These are phyloP conservation scores for Heterochromis multidens DNA, from an alignment of 2,113 vertebrate species.

Conservation along the genomic window DNA sequence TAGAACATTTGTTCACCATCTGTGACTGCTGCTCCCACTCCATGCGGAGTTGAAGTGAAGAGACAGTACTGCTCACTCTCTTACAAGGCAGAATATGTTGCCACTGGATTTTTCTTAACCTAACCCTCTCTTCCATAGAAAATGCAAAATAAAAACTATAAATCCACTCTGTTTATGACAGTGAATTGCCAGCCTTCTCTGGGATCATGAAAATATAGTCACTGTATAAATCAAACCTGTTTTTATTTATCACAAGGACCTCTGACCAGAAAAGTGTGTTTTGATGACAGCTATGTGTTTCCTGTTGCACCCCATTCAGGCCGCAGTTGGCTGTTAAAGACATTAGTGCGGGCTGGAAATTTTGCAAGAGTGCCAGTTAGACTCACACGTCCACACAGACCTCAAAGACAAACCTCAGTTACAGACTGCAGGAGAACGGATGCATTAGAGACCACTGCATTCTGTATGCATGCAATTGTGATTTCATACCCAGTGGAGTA, in stretches of 20 bases:
- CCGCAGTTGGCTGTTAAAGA: conserved; percentile 65
- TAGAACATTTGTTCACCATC: conserved; percentile 73
- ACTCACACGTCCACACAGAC: conserved; percentile 29
- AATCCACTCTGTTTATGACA: conserved; percentile 7
- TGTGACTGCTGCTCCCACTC: conserved; percentile 65
- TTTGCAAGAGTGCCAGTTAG: conserved; percentile 44
- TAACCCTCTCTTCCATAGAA: neutral
- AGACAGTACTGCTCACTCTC: conserved; percentile 11
- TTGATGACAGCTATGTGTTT: conserved; percentile 72
- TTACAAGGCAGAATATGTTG: conserved; percentile 22
- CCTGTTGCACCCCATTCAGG: conserved; percentile 60
- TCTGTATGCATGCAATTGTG: neutral
- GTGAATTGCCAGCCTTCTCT: conserved; percentile 18
- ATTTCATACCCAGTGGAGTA: neutral
- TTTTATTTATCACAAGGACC: conserved; percentile 39
- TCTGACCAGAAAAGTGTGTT: conserved; percentile 42
- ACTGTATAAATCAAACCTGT: conserved; percentile 57
- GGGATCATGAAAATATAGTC: conserved; percentile 65
- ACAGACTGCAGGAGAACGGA: conserved; percentile 4
- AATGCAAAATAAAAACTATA: conserved; percentile 4
- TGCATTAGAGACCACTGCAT: conserved; percentile 1
- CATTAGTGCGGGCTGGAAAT: conserved; percentile 66
- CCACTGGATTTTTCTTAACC: conserved; percentile 15
- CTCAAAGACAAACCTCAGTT: conserved; percentile 10
- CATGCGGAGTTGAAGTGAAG: conserved; percentile 48